These are phyloP conservation scores for Galeopterus variegatus DNA, from an alignment of 2,113 vertebrate species.

Conservation along the genomic window DNA sequence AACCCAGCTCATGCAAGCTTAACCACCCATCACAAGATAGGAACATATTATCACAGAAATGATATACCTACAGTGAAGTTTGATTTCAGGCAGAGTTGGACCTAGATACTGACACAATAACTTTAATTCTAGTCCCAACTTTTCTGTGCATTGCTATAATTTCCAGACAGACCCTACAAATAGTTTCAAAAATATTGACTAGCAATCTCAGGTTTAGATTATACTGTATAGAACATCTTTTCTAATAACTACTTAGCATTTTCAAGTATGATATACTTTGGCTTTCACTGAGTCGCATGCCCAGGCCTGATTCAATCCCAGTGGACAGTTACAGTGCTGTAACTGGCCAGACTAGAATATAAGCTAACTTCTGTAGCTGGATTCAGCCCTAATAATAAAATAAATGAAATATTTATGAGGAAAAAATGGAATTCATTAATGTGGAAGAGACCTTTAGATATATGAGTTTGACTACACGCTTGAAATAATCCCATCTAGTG, in stretches of 20 bases:
- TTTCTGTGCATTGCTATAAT: not conserved
- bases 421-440: not conserved
- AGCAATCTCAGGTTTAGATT: not conserved
- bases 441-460: not conserved
- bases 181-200: not conserved
- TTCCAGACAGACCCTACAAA: not conserved
- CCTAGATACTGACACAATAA: not conserved
- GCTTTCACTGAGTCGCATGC: not conserved
- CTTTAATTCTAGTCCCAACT: not conserved
- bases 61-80: not conserved
- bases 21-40: not conserved
- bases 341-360: not conserved
- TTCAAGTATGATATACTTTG: not conserved
- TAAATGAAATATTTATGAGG: not conserved
- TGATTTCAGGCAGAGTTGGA: not conserved
- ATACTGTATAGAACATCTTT: not conserved
- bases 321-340: not conserved
- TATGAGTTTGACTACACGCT: not conserved
- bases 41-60: not conserved
- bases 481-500: not conserved
- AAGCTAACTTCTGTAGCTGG: not conserved
- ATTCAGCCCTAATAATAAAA: not conserved
- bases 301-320: not conserved
- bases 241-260: not conserved
- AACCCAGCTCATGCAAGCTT: not conserved